Base-by-base conservation (phyloP, 2,888 invertebrate species). In the Eurytoma californica region DNA sequence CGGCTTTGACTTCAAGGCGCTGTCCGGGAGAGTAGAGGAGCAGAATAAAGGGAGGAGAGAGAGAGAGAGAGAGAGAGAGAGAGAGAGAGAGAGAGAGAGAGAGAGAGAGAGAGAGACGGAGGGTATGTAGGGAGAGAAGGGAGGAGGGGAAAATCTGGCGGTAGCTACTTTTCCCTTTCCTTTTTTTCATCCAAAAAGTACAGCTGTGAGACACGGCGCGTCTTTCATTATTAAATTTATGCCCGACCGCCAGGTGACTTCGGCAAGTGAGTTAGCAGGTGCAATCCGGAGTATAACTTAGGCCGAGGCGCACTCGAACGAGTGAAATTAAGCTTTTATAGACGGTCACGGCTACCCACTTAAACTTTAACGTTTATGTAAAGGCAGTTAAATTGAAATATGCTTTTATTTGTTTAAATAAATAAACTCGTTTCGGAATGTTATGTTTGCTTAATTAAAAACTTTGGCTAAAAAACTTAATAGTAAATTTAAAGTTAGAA, bases 171-270 rank as follows among this genome's bases (percentile, higher is more conserved):
- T 53, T 39, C 7, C 39, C 39, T 39, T 39, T 39, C 7, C 7
- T 39, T 39, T 7, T 53, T 53, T 53, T n/a, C 16, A 53, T 14
- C 53, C 53, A n/a, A n/a, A 53, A n/a, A 53, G 53, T 16, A n/a
- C 16, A 53, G n/a, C 53, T 53, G n/a, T 14, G n/a, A 53, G 53
- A 53, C 53, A n/a, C 4, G 53, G 3, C 53, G 53, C 53, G n/a
- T 53, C n/a, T 53, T 53, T 53, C 53, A 53, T 53, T 53, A 53
- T 53, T 53, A 53, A 53, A 53, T 53, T 53, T 53, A 12, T 53
- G 53, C 16, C 3, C 53, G 9, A 12, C 53, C 14, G 14, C 53
- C 53, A 12, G n/a, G 16, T 14, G 53, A 53, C 14, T 14, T 53
- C 53, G 14, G 14, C 0, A n/a, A 53, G 53, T 53, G 53, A 16